A percentile compares a stretch with the other conserved stretches of the same genome.
phyloP scores from a whole-genome alignment of 92 coral and sea anemone genomes.

The Palythoa grandis region DNA sequence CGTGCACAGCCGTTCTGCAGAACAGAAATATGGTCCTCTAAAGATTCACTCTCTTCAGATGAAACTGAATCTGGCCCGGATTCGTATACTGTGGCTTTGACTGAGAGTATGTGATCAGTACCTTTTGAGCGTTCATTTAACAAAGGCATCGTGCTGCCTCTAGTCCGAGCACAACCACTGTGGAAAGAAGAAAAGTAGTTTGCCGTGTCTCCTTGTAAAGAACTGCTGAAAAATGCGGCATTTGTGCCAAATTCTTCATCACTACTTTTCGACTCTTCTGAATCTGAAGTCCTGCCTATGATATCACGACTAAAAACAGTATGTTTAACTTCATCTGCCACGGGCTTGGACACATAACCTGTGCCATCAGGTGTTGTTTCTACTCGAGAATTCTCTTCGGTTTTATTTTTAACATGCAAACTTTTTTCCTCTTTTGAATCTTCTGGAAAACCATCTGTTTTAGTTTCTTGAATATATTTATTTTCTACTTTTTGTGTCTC shows the following conservation, averaged over 20 bases:
- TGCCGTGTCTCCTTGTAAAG: slow-evolving; percentile 3
- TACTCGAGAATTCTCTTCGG: neutral
- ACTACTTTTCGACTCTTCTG: neutral
- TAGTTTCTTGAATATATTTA: neutral
- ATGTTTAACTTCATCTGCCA: neutral
- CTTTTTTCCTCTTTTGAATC: neutral
- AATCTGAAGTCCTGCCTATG: neutral
- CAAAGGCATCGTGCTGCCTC: slow-evolving; percentile 21
- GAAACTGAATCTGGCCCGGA: neutral
- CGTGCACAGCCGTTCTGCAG: slow-evolving; percentile 17
- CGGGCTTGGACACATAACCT: neutral
- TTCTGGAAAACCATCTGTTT: neutral
- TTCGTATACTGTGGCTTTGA: neutral
- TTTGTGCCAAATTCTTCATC: slow-evolving; percentile 15
- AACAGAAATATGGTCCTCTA: neutral
- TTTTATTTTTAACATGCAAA: neutral
- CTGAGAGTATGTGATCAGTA: neutral
- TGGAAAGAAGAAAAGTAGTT: neutral
- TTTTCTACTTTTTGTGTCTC: slow-evolving; percentile 32
- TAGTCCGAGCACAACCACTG: slow-evolving; percentile 33
- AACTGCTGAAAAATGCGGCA: neutral
- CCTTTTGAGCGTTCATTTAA: neutral
- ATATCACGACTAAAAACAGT: neutral
- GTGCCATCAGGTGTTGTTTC: neutral
- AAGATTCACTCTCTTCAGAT: neutral